Evolutionary conservation across 2,797 vertebrate genomes (phyloP).

Genomic region (Pygocentrus nattereri): DNA sequence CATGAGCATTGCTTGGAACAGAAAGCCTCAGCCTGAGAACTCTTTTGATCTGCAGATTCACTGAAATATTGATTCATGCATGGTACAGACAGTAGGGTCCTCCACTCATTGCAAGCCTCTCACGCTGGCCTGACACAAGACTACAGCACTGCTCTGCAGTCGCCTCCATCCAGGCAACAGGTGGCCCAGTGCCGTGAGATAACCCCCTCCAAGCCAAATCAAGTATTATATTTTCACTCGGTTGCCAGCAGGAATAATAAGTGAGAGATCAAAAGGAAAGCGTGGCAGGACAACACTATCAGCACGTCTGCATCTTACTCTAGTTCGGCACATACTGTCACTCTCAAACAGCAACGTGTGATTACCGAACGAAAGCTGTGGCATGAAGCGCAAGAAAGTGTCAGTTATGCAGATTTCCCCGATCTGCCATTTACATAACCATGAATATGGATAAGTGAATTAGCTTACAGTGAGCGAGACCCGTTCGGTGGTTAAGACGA

Average conservation of each 20-base stretch:
- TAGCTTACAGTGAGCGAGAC: conserved; percentile 37
- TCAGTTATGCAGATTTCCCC: conserved; percentile 47
- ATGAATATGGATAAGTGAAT: conserved; percentile 54
- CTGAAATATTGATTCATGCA: conserved; percentile 71
- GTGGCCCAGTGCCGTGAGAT: conserved; percentile 64
- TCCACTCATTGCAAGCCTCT: not conserved
- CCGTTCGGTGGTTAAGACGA: conserved; percentile 16
- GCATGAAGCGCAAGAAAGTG: conserved; percentile 26
- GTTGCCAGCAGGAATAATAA: conserved; percentile 56
- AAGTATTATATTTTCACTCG: conserved; percentile 70
- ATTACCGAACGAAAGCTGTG: conserved; percentile 33
- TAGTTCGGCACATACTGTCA: not conserved
- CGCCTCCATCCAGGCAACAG: conserved; percentile 63
- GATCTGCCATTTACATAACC: conserved; percentile 47
- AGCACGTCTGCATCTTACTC: conserved; percentile 43
- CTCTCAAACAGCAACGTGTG: conserved; percentile 19
- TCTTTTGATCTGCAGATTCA: conserved; percentile 71
- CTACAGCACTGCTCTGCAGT: conserved; percentile 59
- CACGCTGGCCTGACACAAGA: conserved; percentile 19
- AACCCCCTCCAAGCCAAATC: conserved; percentile 71
- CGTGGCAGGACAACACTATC: conserved; percentile 41
- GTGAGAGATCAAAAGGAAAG: conserved; percentile 60
- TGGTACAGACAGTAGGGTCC: conserved; percentile 54
- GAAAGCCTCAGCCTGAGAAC: conserved; percentile 56
- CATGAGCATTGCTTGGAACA: conserved; percentile 31